Percentiles rank a stretch among this genome's conserved stretches.
Conservation (phyloP, 2,888 invertebrate species). For the Napeogenes inachia region DNA sequence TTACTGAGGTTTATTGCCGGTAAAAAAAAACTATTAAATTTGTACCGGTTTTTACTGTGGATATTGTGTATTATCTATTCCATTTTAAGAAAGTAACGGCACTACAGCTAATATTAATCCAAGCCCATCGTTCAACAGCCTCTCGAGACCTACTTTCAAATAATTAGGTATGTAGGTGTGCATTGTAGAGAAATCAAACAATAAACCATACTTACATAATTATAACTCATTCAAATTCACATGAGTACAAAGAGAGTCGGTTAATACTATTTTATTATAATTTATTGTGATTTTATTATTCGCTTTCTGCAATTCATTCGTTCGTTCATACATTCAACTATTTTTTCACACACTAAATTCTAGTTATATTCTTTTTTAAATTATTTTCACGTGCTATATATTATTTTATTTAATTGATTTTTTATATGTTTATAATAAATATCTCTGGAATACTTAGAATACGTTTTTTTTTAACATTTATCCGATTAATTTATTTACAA, state of each 20-base stretch:
- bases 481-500: no score
- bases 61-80: not conserved
- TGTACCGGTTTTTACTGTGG: not conserved
- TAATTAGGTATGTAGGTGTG: slow-evolving; percentile 50
- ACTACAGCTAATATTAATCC: not conserved
- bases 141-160: slow-evolving; percentile 47
- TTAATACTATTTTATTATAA: slow-evolving; percentile 3
- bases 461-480: no score
- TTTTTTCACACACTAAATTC: not conserved
- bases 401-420: no score
- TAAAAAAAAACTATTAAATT: no score
- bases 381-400: no score
- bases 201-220: slow-evolving; percentile 31
- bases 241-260: slow-evolving; percentile 20
- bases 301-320: no score
- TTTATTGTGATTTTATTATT: not conserved
- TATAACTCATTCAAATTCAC: slow-evolving; percentile 24
- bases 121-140: slow-evolving; percentile 14
- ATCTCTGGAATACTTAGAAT: no score
- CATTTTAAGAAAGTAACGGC: not conserved
- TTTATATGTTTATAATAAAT: no score
- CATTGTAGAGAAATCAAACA: slow-evolving; percentile 37
- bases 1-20: no score
- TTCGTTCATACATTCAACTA: not conserved
- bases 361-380: not conserved